These are phyloP conservation scores for Heptranchias perlo DNA, from an alignment of 2,113 vertebrate species.

Conservation along the genomic window DNA sequence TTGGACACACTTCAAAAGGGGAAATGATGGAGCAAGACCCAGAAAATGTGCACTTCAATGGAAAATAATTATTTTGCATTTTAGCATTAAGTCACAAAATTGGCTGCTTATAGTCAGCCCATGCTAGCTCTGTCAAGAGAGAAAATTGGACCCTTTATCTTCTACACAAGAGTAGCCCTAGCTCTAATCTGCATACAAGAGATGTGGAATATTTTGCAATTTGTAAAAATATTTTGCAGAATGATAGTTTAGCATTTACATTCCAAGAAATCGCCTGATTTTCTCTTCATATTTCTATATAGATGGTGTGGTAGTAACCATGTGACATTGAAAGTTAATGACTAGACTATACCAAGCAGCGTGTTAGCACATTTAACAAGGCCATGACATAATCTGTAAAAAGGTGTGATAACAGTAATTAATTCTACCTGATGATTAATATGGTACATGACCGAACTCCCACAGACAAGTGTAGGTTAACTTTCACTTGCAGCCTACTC, in stretches of 20 bases:
- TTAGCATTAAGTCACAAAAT: too few species aligned
- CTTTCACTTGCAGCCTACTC: background rate
- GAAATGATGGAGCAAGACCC: too few species aligned
- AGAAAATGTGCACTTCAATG: too few species aligned
- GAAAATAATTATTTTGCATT: too few species aligned
- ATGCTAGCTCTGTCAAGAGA: background rate
- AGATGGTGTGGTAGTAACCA: background rate
- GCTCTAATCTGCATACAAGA: background rate
- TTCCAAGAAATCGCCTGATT: background rate
- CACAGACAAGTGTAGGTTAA: background rate
- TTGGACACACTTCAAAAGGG: too few species aligned
- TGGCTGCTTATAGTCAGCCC: background rate
- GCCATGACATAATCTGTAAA: background rate
- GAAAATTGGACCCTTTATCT: background rate
- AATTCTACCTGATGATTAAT: slow-evolving; percentile 20
- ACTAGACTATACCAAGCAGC: background rate
- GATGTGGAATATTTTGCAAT: background rate
- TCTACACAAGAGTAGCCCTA: too few species aligned
- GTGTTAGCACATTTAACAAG: background rate
- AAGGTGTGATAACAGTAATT: slow-evolving; percentile 14
- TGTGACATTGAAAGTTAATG: background rate
- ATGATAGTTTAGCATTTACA: background rate
- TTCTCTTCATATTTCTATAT: background rate
- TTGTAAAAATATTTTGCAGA: background rate
- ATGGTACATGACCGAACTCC: slow-evolving; percentile 1